These are phyloP conservation scores for Carcinoscorpius rotundicauda DNA, from an alignment of 1,140 invertebrate genomes.

Conservation along the genomic window DNA sequence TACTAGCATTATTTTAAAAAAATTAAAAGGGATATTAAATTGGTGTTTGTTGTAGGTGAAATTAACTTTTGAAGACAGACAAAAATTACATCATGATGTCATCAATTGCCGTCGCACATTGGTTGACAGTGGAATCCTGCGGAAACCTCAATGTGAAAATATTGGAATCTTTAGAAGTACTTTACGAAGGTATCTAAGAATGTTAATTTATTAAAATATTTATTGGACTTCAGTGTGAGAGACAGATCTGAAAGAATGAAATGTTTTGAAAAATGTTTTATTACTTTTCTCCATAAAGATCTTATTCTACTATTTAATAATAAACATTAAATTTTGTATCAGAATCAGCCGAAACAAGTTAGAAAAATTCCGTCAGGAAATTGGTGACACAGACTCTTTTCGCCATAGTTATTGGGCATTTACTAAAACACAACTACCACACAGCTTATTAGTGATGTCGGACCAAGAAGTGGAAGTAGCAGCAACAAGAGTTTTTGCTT, in stretches of 20 bases:
- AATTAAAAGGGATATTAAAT: no score
- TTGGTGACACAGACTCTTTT: slow-evolving; percentile 48
- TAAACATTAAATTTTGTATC: slow-evolving; percentile 12
- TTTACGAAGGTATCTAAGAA: slow-evolving; percentile 45
- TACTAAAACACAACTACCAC: slow-evolving; percentile 59
- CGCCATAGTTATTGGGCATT: slow-evolving; percentile 81
- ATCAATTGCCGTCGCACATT: slow-evolving; percentile 48
- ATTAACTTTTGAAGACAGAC: slow-evolving; percentile 50
- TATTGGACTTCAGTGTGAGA: neutral
- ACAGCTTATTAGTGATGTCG: slow-evolving; percentile 67
- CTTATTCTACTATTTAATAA: neutral
- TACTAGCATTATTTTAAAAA: no score
- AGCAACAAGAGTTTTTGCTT: slow-evolving; percentile 51
- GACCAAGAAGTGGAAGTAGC: slow-evolving; percentile 69
- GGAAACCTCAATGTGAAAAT: slow-evolving; percentile 62
- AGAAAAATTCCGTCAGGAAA: slow-evolving; percentile 46
- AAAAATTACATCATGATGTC: slow-evolving; percentile 65
- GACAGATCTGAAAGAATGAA: neutral
- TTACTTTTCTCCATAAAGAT: neutral
- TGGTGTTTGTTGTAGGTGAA: slow-evolving; percentile 13
- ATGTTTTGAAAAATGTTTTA: neutral
- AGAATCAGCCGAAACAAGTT: slow-evolving; percentile 74
- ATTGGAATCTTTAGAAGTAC: slow-evolving; percentile 77
- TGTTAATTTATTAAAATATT: neutral
- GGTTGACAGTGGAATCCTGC: slow-evolving; percentile 66